Base-by-base conservation (phyloP, 2,113 vertebrate genomes). In the Rhinoderma darwinii region DNA sequence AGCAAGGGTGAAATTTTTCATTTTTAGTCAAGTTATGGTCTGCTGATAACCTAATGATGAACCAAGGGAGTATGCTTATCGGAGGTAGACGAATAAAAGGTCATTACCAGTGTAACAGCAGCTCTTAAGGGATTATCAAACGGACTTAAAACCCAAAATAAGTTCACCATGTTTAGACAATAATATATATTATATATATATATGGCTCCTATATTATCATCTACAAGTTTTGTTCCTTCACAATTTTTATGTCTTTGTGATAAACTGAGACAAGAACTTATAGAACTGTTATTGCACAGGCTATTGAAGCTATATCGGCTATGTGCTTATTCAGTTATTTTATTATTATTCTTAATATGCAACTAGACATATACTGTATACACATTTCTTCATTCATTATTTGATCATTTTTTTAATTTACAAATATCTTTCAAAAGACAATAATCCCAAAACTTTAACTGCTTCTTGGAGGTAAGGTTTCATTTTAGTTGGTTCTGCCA, bases 61-160 rank as follows among this genome's bases (percentile, higher is more conserved):
- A 73, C 63, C 30, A 70, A 83, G 50, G 27, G 82, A 35, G 63
- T 66, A 27, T 37, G 27, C 82, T 37, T 25, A 32, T 30, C 44
- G 8, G 44, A 73, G 47, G 20, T n/a, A 50, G 27, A 14, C 37
- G 47, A 73, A 83, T 54, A 72, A 54, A 30, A 30, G 32, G 61
- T 83, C 51, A 83, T 73, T 54, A 72, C 44, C 44, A 83, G 41
- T 70, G 35, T 51, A 83, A 54, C 32, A 35, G 54, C 50, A 83
- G 32, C 47, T 70, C 32, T 83, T 18, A 47, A 83, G 44, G 20
- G 63, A 30, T 73, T 73, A 83, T 72, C 73, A 73, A 27, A 35
- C 4, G 22, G 30, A 30, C 41, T 51, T 32, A 72, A 72, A 12
- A 44, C 11, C 72, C 14, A 70, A 83, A 70, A 72, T 37, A 82